Base-by-base conservation (phyloP, 30 jellyfish, hydroid and myxozoan genomes). In the Nemopilema nomurai region DNA sequence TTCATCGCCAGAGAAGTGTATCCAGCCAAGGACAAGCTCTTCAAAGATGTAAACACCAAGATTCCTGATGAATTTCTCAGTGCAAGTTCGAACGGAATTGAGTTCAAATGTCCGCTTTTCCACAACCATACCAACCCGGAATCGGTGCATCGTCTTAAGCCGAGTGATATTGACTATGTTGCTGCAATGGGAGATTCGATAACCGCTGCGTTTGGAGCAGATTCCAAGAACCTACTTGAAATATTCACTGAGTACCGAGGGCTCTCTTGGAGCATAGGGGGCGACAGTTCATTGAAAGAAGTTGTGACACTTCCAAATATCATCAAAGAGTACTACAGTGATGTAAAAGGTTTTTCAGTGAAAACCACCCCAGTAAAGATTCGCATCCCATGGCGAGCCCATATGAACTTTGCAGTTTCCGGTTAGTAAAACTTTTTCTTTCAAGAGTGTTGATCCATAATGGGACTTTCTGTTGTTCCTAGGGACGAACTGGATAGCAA, bases 231-330 rank as follows among this genome's bases (percentile, higher is more conserved):
- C 62, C 69, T 86, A 30, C 31, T 91, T 21, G 90, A 86, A 0
- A 62, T 91, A 21, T 91, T 91, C 84, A 62, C 68, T 23, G 97
- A 91, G 29, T 91, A 28, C 57, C 93, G 96, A 16, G 97, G 97
- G 49, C 73, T 91, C 18, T 85, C 97, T 28, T 91, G 97, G 97
- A 85, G 96, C 87, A 86, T 91, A 22, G 97, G 97, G 1, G 97
- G 97, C 6, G 97, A 91, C 53, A 67, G 81, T 8, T 19, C 90
- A 28, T 67, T 91, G 18, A 28, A 67, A 17, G 68, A 72, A n/a
- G 92, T 71, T 24, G 83, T 82, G 49, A 91, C 97, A 13, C 67
- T 91, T 70, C 97, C 97, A 62, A 91, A 91, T 51, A 80, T 91
- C 29, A 26, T 91, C n/a, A 86, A 82, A 70, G 90, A 91, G 70